These are phyloP conservation scores for Scolopax bukidnonensis DNA, from an alignment of 2,797 vertebrate genomes.

Conservation along the genomic window DNA sequence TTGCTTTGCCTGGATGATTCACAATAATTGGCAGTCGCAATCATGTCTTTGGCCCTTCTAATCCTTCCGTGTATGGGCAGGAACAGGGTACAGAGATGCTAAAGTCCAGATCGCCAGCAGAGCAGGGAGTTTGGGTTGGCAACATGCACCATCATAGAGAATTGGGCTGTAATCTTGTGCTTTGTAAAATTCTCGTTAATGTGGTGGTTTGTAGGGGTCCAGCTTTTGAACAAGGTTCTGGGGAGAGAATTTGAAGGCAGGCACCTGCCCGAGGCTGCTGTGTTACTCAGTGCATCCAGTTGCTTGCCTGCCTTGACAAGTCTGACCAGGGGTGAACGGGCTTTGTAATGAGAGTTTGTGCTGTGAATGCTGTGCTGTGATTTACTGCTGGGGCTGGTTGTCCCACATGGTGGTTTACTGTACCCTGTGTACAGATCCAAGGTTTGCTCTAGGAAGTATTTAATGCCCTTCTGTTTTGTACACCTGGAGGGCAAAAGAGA, in stretches of 20 bases:
- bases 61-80: background rate
- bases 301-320: background rate
- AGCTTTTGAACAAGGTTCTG: background rate
- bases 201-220: rapidly evolving
- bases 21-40: background rate
- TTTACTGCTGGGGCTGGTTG: background rate
- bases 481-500: background rate
- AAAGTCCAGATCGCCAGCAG: background rate
- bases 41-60: background rate
- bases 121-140: background rate
- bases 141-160: rapidly evolving
- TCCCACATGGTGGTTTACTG: background rate
- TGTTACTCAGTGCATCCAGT: background rate
- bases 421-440: background rate
- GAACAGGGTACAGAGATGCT: background rate
- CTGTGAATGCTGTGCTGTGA: rapidly evolving
- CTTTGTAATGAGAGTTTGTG: rapidly evolving
- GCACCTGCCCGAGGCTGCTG: background rate
- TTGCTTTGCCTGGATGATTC: background rate
- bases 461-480: background rate
- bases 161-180: background rate
- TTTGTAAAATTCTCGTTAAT: background rate
- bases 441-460: background rate
- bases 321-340: rapidly evolving
- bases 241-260: background rate